Evolutionary conservation across 2,797 vertebrate genomes (phyloP), one percentile per base, ranked within the genome.

Genomic region (Coracias cyanogaster): DNA sequence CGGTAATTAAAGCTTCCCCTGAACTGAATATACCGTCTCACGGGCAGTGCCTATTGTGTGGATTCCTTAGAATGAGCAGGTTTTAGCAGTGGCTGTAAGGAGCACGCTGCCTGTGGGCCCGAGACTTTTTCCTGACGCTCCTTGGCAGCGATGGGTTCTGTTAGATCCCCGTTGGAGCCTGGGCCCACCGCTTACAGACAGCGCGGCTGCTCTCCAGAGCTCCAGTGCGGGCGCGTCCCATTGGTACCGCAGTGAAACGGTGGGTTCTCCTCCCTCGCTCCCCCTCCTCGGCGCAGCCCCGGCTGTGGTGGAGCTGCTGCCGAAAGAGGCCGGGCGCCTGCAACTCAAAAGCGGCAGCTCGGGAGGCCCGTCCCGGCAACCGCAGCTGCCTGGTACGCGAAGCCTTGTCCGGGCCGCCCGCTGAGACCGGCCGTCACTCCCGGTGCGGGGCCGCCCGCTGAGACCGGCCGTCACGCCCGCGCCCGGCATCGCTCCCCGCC

Each of bases 101-200:
- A 55, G 26, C 0, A 0, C 2, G 0, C 1, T 31, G 15, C 28
- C 22, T 2, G 2, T 29, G 13, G 11, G 24, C 10, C 37, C 6
- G 0, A 4, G 9, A 7, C n/a, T 7, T 76, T 24, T 33, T 33
- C 24, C 33, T 15, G 24, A 7, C 4, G 13, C 25, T 58, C 7
- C 1, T 3, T 4, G 12, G 48, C 3, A 20, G 13, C 37, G 31
- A 31, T 37, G 29, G 29, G 41, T 22, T 80, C 0, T 2, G 35
- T 25, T 66, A 33, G 4, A 21, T 31, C 58, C 33, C 31, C 45
- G 33, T 64, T 15, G 43, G 19, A 43, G 33, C 20, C 51, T 14
- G n/a, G n/a, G n/a, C n/a, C n/a, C n/a, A n/a, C n/a, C n/a, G 43
- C 33, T 9, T 7, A 8, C 1, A 10, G 18, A 7, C 19, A 7